Conservation (phyloP, 2,888 invertebrate species). For the Dicycla oo region DNA sequence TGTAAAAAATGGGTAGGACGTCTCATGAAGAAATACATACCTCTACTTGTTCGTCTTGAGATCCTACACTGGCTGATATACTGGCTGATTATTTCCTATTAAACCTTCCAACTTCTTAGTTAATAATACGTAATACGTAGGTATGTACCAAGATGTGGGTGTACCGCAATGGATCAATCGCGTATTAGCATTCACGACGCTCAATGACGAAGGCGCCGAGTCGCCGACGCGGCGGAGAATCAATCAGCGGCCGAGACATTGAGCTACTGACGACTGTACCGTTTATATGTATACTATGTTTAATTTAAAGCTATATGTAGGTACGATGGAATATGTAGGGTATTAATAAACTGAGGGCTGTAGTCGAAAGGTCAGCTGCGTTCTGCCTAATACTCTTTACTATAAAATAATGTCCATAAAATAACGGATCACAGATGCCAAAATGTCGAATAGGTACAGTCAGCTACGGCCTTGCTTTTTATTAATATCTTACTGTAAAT, state of each 20-base stretch:
- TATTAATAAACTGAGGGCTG: background rate
- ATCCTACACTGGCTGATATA: background rate
- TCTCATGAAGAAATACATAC: background rate
- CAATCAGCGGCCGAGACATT: slow-evolving; percentile 31
- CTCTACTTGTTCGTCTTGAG: background rate
- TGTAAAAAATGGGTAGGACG: background rate
- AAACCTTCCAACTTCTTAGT: background rate
- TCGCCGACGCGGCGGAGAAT: slow-evolving; percentile 10
- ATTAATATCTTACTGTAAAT: too few species aligned
- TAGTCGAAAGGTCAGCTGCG: too few species aligned
- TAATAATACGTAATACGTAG: background rate
- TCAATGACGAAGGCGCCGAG: slow-evolving; percentile 28
- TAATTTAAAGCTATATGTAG: background rate
- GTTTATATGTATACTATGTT: background rate
- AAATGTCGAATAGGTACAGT: too few species aligned
- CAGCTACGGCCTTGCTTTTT: too few species aligned
- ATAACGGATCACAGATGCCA: too few species aligned
- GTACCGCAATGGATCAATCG: slow-evolving; percentile 14
- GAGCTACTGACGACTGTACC: background rate
- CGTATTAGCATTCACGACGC: slow-evolving; percentile 32
- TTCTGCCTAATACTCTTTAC: too few species aligned
- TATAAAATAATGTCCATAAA: too few species aligned
- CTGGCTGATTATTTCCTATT: background rate
- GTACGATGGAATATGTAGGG: background rate
- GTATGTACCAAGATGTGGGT: slow-evolving; percentile 1